Evolutionary conservation across 2,888 invertebrate species (phyloP), one percentile per base, ranked within the genome.

Genomic region (Metallyticus violacea): DNA sequence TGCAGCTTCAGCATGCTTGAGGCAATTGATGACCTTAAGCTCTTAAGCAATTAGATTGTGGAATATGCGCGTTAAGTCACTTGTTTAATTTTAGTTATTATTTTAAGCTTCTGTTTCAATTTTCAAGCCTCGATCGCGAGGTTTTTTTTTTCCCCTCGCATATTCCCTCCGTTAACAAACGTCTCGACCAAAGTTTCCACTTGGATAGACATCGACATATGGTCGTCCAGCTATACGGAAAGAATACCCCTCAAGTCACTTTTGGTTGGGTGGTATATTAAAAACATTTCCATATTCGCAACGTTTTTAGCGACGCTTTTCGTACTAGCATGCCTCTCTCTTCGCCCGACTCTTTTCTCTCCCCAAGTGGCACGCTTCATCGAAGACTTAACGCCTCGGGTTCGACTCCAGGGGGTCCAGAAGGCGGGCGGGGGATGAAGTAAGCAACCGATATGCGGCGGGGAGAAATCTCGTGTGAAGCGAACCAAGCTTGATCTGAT

Each of bases 401-500:
- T 85, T 83, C 79, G 83, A 62, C 30, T 80, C 87, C 81, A 79
- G 77, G 81, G 81, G 81, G 81, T 29, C 27, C 26, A 79, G 81
- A 77, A 81, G 77, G 81, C 28, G 86, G 26, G 28, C 28, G 26
- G 40, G 82, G 62, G 25, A 82, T n/a, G 26, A 85, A 79, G 79
- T 79, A 26, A 26, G 40, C 40, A 62, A 62, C 40, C 40, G 40
- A 62, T 62, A 62, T 62, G 40, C 40, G 40, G 40, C 40, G 40
- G 83, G 62, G 62, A 26, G 79, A 79, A 77, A 85, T 81, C 27
- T 78, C 78, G 30, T 82, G 88, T 88, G 88, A 88, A 88, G 87
- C 86, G 88, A 88, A 87, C 88, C 88, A 88, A 85, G 84, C 86
- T 84, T 89, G 86, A 89, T 88, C 86, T 85, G 86, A 89, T 89